Percentiles rank a stretch among this genome's conserved stretches.
phyloP scores from a whole-genome alignment of 2,113 vertebrate genomes.

The Isurus oxyrinchus region DNA sequence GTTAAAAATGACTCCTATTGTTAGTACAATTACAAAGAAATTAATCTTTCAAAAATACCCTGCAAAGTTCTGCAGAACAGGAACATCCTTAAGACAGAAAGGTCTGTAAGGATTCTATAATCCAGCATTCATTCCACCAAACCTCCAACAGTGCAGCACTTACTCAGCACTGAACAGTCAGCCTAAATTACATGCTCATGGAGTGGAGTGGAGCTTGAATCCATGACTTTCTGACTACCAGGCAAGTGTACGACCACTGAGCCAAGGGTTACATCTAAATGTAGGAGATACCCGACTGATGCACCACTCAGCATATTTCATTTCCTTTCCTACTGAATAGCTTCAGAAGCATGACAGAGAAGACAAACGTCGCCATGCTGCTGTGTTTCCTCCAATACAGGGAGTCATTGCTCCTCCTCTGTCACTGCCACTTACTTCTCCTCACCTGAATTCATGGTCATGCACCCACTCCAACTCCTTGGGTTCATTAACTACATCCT shows the following conservation, averaged over 20 bases:
- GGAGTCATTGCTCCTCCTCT: not conserved
- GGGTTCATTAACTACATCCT: not conserved
- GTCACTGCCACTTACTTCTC: not conserved
- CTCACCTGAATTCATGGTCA: not conserved
- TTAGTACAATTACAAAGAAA: not conserved
- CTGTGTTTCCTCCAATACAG: not conserved
- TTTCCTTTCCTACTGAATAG: not conserved
- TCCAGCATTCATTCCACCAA: not conserved
- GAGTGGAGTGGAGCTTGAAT: too few species aligned
- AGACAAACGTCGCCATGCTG: not conserved
- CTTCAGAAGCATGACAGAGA: not conserved
- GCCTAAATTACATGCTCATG: too few species aligned
- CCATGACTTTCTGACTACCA: too few species aligned
- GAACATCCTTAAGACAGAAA: not conserved
- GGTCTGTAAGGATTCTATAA: not conserved
- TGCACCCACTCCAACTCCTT: not conserved
- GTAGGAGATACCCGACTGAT: not conserved
- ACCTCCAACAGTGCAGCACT: not conserved
- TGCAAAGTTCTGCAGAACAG: not conserved
- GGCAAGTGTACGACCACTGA: not conserved
- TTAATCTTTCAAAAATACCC: not conserved
- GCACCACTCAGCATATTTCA: not conserved
- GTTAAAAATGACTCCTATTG: not conserved
- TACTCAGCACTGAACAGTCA: not conserved
- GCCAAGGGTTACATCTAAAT: not conserved